Base-by-base conservation (phyloP, 2,797 vertebrate genomes). In the Hozukius guyotensis region DNA sequence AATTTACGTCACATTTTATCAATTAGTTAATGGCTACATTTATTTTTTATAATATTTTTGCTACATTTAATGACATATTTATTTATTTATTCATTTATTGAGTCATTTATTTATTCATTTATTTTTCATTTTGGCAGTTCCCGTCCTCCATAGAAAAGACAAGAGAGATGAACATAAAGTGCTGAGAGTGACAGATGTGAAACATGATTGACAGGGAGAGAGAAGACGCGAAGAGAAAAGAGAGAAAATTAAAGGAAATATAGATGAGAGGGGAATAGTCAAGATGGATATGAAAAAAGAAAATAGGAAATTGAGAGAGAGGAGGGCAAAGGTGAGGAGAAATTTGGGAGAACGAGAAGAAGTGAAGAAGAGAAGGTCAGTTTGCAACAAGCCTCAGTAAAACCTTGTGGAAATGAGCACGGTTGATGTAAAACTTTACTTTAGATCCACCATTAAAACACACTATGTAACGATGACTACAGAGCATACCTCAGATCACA, bases 401-500 rank as follows among this genome's bases (percentile, higher is more conserved):
- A 52, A 36, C 5, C 6, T 59, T 8, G 4, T 22, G 7, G 6
- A 67, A 76, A 46, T 52, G 60, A 75, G 34, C 32, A 5, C 3
- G 14, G 22, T 32, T 62, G 52, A 66, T 36, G 12, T 25, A 11
- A 63, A 53, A 32, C 59, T 57, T 34, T 9, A 14, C 20, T 75
- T 65, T 38, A 20, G 13, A 18, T 69, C 24, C 6, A 3, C 18
- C 53, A 57, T 65, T 66, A 56, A 52, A 80, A 81, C 14, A 22
- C 34, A 68, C n/a, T 0, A 22, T 62, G 59, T 55, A 46, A 32
- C 7, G 36, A 14, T 8, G 22, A 77, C 18, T 5, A 42, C 60
- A 32, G 27, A 65, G 31, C 65, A 68, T 4, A 31, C 27, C 34
- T 75, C 74, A 80, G 69, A 85, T 77, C 80, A 85, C 62, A 83